phyloP scores from a whole-genome alignment of 1,140 invertebrate species.

The Neodiprion lecontei region DNA sequence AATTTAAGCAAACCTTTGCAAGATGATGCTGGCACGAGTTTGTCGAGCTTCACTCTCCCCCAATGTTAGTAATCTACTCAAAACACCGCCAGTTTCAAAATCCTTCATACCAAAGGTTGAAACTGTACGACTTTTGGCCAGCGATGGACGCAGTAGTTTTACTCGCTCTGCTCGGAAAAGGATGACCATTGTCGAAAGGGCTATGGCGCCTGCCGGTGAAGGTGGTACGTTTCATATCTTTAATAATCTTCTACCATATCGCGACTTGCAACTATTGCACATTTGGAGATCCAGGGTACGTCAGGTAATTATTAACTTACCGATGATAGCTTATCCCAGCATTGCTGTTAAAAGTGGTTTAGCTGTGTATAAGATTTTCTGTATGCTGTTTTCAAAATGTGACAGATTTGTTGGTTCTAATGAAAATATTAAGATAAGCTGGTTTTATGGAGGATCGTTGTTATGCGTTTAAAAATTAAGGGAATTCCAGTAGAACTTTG shows the following conservation, averaged over 20 bases:
- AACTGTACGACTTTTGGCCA: constrained; percentile 47
- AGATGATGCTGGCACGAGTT: constrained; percentile 50
- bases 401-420: background rate
- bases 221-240: constrained; percentile 51
- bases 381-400: background rate
- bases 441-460: too few species aligned
- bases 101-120: constrained; percentile 39
- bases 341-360: too few species aligned
- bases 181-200: constrained; percentile 57
- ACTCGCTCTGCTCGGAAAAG: constrained; percentile 43
- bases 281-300: too few species aligned
- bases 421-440: too few species aligned
- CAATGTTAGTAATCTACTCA: constrained; percentile 39
- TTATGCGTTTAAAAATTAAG: too few species aligned
- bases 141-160: constrained; percentile 45
- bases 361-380: too few species aligned
- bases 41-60: constrained; percentile 47
- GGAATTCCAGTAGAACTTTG: too few species aligned
- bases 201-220: constrained; percentile 61
- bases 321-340: too few species aligned
- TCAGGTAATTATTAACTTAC: too few species aligned
- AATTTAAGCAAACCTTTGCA: constrained; percentile 18
- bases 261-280: too few species aligned
- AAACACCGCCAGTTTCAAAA: constrained; percentile 34
- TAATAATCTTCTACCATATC: constrained; percentile 3